These are phyloP conservation scores for Crenichthys baileyi DNA, from an alignment of 2,797 vertebrate species.

Conservation along the genomic window DNA sequence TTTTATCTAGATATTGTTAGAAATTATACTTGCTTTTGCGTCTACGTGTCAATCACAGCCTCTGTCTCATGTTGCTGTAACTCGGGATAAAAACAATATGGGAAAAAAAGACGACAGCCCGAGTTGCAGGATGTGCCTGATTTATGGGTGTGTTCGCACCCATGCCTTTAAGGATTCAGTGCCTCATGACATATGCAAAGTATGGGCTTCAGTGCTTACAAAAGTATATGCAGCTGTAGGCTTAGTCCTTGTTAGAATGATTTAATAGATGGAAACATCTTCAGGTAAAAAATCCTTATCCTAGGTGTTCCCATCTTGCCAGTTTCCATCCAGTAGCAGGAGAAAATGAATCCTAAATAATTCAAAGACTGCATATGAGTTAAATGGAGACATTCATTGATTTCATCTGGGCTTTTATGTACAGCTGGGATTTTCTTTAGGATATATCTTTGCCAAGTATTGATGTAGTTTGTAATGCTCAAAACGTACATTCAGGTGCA, in stretches of 20 bases:
- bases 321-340: conserved; percentile 19
- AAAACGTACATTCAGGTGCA: conserved; percentile 7
- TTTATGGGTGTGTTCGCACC: conserved; percentile 44
- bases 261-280: conserved; percentile 2
- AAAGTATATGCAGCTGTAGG: conserved; percentile 62
- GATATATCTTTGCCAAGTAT: conserved; percentile 56
- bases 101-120: conserved; percentile 31
- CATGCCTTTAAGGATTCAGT: conserved; percentile 73
- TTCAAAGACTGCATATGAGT: conserved; percentile 36
- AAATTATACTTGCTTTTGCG: conserved; percentile 47
- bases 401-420: conserved; percentile 42
- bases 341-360: background rate
- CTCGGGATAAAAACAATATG: conserved; percentile 38
- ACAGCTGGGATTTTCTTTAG: conserved; percentile 36
- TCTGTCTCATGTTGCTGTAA: conserved; percentile 48
- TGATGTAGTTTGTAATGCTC: conserved; percentile 46
- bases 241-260: conserved; percentile 35
- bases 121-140: background rate
- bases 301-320: conserved; percentile 29
- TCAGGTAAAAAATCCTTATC: conserved; percentile 19
- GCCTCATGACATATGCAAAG: conserved; percentile 76
- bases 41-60: conserved; percentile 63
- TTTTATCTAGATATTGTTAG: conserved; percentile 43
- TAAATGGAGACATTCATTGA: conserved; percentile 30
- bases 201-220: conserved; percentile 65